Base-by-base conservation (phyloP, 2,888 invertebrate species). In the Halictus quadricinctus region DNA sequence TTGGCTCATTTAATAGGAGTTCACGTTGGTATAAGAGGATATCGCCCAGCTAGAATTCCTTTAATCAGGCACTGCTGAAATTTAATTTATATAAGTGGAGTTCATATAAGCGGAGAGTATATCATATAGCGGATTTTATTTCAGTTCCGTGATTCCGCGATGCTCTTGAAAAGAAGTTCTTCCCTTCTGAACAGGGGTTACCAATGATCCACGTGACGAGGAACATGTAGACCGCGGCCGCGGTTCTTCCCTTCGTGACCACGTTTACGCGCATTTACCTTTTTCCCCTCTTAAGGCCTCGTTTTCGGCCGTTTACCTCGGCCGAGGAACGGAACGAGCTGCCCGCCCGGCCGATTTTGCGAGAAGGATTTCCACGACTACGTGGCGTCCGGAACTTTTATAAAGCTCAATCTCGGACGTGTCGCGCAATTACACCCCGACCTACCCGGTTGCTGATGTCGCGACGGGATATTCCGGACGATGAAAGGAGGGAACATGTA, bases 401-500 rank as follows among this genome's bases (percentile, higher is more conserved):
- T 76, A 70, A 83, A 75, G 80, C 84, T 75, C 77, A 89, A 89
- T 89, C 89, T 87, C 85, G 83, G 83, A 87, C 83, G 89, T 87
- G 89, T 88, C 87, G 82, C 87, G 85, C 88, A 88, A 89, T 89
- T 89, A 89, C 87, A 88, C 76, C 85, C 83, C 79, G 48, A 77
- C 76, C 83, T 75, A 29, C 72, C 64, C 74, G 78, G 78, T 77
- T 78, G 85, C 76, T 77, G 89, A 85, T 88, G 89, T 88, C 88
- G 83, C 88, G 84, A 89, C 80, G 88, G 87, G 87, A 85, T 85
- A 85, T 85, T 86, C 82, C 82, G 79, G 84, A 81, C 85, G 90
- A 85, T 81, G 86, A 88, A 82, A 88, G 87, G 91, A 87, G 88
- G 88, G 88, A 87, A 88, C 89, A 81, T 91, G 92, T 92, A 93